Base-by-base conservation (phyloP, 2,797 vertebrate species). In the Peromyscus melanophrys region DNA sequence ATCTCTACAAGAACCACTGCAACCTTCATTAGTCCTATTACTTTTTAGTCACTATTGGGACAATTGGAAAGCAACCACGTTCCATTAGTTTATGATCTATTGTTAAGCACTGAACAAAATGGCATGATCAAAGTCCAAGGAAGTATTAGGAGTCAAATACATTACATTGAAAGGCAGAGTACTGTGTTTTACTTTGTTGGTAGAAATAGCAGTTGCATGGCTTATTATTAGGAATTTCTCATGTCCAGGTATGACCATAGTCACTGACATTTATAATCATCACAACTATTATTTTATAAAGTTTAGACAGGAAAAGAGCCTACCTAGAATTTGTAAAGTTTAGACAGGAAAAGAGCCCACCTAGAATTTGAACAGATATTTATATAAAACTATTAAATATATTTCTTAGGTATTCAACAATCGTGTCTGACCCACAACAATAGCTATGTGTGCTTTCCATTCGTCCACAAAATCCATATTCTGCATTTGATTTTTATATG, bases 61-160 rank as follows among this genome's bases (percentile, higher is more conserved):
- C 11, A 75, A 37, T 37, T 84, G 43, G 86, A 21, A 95, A 83
- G 8, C 57, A 81, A 69, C 4, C 61, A 90, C 83, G 21, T 76
- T 96, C 34, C 14, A 21, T 75, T 87, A 43, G 23, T 77, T 93
- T 37, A 12, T 83, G 17, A 59, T 81, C 34, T 93, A 8, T 84
- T 71, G 49, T 83, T 95, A 93, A 94, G 76, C 92, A 94, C 13
- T 90, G 34, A n/a, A 81, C 10, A 94, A 85, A 96, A 78, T 59
- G 59, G 65, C 69, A 21, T 87, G n/a, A 27, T 61, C 9, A 78
- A 93, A 46, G 17, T n/a, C 92, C 55, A 88, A 92, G 37, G 86
- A 94, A 94, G 67, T 90, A 76, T 40, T 90, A 91, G 34, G 86
- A 27, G 9, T 57, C 90, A 73, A 81, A 34, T 90, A 90, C 7